Conservation (phyloP, 2,888 invertebrate species). For the Lasiommata megera region DNA sequence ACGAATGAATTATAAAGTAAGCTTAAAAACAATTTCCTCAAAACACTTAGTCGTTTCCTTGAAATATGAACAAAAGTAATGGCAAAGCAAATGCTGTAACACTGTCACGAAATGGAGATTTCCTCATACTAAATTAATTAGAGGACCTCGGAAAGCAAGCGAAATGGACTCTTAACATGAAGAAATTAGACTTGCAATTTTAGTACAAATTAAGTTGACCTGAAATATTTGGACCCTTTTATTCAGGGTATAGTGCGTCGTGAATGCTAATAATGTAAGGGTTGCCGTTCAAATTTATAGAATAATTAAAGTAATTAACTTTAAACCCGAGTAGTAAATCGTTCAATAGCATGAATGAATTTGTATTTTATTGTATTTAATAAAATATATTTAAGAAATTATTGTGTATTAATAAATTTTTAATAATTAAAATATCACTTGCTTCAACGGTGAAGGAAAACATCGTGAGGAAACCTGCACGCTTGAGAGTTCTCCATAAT, state of each 20-base stretch:
- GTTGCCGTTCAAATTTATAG: conserved; percentile 71
- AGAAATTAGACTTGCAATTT: conserved; percentile 67
- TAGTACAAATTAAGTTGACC: conserved; percentile 65
- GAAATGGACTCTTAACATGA: conserved; percentile 62
- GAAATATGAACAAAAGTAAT: conserved; percentile 55
- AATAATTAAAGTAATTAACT: conserved; percentile 70
- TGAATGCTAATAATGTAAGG: conserved; percentile 77
- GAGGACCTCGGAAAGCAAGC: conserved; percentile 44
- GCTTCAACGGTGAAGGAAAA: no score
- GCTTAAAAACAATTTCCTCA: conserved; percentile 44
- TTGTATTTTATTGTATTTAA: conserved; percentile 2
- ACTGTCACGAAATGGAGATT: conserved; percentile 70
- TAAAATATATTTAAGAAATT: no score
- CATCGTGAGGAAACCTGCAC: no score
- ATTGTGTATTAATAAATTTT: no score
- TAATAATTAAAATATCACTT: no score
- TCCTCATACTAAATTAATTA: conserved; percentile 73
- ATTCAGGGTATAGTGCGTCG: conserved; percentile 65
- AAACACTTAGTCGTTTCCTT: conserved; percentile 40
- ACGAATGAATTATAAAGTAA: conserved; percentile 38
- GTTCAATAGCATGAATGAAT: conserved; percentile 35
- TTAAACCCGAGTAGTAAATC: conserved; percentile 41
- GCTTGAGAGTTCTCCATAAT: no score
- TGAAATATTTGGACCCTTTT: conserved; percentile 74
- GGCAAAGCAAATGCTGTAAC: conserved; percentile 61